Conservation (phyloP, 2,797 vertebrate genomes). For the Peromyscus nudipes region DNA sequence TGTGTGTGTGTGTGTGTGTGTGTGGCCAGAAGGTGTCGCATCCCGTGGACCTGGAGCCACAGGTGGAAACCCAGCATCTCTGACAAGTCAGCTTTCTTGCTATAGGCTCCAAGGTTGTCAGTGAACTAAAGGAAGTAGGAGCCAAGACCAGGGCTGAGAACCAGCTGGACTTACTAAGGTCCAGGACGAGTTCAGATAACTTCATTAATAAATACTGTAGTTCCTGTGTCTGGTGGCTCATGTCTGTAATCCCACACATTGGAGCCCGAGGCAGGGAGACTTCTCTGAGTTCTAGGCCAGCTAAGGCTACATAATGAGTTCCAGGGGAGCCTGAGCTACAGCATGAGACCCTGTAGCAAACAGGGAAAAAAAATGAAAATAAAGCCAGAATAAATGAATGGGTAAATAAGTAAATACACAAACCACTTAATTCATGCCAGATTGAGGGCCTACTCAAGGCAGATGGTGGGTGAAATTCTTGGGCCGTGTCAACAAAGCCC, state of each 20-base stretch:
- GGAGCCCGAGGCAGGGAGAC: neutral
- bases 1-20: neutral
- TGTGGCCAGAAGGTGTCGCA: neutral
- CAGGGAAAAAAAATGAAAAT: neutral
- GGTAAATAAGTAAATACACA: neutral
- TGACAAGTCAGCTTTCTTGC: neutral
- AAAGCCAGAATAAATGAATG: neutral
- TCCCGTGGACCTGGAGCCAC: neutral
- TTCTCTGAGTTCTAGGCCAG: neutral
- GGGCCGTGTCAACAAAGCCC: neutral
- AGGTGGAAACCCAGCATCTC: neutral
- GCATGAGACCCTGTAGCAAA: neutral
- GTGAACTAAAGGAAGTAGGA: neutral
- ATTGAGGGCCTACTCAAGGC: neutral
- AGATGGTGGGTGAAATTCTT: neutral
- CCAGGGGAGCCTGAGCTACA: neutral
- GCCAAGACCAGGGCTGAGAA: neutral
- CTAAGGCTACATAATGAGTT: neutral
- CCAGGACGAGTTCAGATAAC: neutral
- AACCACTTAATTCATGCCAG: neutral
- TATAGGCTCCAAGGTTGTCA: neutral
- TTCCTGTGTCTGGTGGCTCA: neutral
- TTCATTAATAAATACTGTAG: neutral
- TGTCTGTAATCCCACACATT: neutral
- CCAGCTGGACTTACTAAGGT: neutral